Conservation (phyloP, 64 coral and sea anemone species). For the Orbicella faveolata region DNA sequence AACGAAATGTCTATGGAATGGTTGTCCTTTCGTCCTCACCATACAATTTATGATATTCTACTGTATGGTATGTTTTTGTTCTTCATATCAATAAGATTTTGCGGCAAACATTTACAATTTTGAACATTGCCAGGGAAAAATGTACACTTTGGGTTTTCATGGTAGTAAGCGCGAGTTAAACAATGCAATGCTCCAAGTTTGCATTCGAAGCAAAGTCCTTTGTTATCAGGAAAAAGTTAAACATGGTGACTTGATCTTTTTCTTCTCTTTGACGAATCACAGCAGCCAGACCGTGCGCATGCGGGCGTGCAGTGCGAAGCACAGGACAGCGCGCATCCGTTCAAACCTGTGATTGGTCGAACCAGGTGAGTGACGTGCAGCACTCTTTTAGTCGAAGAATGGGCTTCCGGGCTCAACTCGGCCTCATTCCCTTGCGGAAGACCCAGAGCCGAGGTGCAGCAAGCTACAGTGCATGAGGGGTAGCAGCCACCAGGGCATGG, state of each 20-base stretch:
- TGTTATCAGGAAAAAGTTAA: neutral
- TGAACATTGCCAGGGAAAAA: too few relatives aligned
- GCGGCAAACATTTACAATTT: too few relatives aligned
- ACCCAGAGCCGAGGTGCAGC: slow-evolving; percentile 74
- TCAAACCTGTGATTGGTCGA: slow-evolving; percentile 42
- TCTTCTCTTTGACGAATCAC: slow-evolving; percentile 44
- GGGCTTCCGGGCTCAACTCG: slow-evolving; percentile 42
- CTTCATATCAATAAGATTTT: too few relatives aligned
- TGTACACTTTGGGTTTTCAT: too few relatives aligned
- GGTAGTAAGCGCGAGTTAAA: too few relatives aligned
- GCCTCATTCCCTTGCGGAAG: slow-evolving; percentile 52
- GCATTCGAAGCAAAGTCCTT: neutral
- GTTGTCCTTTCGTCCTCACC: too few relatives aligned
- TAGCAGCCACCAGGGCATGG: slow-evolving; percentile 67
- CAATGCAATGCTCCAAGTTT: neutral
- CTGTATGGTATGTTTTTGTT: too few relatives aligned
- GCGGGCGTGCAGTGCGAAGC: slow-evolving; percentile 72
- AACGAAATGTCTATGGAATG: too few relatives aligned
- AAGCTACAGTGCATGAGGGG: slow-evolving; percentile 71
- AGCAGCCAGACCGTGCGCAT: slow-evolving; percentile 81
- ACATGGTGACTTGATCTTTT: neutral
- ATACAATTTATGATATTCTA: too few relatives aligned
- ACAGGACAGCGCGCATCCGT: slow-evolving; percentile 67
- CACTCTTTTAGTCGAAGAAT: slow-evolving; percentile 76
- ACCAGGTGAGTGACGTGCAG: slow-evolving; percentile 82